Percentiles rank a stretch among this genome's conserved stretches.
Conservation (phyloP, 64 coral and sea anemone species). For the Astreopora myriophthalma region DNA sequence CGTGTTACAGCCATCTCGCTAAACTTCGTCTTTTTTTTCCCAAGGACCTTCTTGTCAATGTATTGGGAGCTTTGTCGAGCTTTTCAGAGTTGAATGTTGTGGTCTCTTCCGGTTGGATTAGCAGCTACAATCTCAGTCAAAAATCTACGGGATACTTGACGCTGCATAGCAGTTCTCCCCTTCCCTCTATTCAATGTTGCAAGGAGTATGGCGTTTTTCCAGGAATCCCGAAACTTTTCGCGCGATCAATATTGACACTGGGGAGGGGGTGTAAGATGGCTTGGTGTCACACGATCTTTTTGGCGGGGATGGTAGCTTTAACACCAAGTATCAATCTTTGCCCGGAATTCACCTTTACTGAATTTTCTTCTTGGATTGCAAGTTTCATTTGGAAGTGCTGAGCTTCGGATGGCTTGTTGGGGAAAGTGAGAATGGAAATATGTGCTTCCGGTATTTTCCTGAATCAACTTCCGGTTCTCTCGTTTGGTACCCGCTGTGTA, state of each 20-base stretch:
- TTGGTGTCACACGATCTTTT: too few relatives aligned
- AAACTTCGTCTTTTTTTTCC: neutral
- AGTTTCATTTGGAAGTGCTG: neutral
- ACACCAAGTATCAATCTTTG: too few relatives aligned
- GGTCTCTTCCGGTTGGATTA: neutral
- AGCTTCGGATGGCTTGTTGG: neutral
- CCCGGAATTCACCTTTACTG: too few relatives aligned
- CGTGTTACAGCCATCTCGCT: neutral
- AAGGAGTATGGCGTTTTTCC: too few relatives aligned
- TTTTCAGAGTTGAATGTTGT: neutral
- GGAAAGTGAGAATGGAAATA: neutral
- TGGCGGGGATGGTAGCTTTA: too few relatives aligned
- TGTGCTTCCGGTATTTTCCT: neutral
- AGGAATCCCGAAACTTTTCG: too few relatives aligned
- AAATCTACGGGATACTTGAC: too few relatives aligned
- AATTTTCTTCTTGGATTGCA: neutral
- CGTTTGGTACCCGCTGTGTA: conserved; percentile 38
- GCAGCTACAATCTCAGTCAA: neutral
- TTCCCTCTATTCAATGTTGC: too few relatives aligned
- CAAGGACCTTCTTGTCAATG: neutral
- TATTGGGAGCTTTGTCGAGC: neutral
- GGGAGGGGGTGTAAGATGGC: too few relatives aligned
- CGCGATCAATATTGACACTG: too few relatives aligned
- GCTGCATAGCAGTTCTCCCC: too few relatives aligned
- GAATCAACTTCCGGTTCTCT: conserved; percentile 1